Percentiles rank a stretch among this genome's conserved stretches.
Evolutionary conservation across 2,113 vertebrate species (phyloP).

Genomic region (Synchiropus splendidus): DNA sequence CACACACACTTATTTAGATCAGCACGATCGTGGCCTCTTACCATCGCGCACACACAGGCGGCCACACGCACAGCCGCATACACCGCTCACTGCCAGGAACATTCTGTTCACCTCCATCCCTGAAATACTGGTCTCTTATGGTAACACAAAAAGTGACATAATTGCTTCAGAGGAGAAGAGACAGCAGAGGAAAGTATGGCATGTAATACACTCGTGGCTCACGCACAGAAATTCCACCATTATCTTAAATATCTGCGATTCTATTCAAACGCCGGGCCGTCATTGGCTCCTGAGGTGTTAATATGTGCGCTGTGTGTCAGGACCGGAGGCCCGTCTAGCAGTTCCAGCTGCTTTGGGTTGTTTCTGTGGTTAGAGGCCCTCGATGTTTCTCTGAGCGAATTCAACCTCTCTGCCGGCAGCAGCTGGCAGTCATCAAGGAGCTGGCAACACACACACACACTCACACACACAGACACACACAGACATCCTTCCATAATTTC

Average conservation of each 20-base stretch:
- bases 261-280: constrained; percentile 15
- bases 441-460: constrained; percentile 26
- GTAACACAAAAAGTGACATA: constrained; percentile 43
- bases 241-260: constrained; percentile 11
- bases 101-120: constrained; percentile 53
- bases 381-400: constrained; percentile 47
- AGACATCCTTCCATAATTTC: constrained; percentile 50
- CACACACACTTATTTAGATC: background rate
- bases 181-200: constrained; percentile 23
- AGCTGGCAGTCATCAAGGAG: constrained; percentile 61
- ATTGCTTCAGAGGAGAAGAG: constrained; percentile 19
- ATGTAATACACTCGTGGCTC: constrained; percentile 11
- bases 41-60: constrained; percentile 10
- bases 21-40: constrained; percentile 3
- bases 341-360: constrained; percentile 53
- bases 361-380: constrained; percentile 58
- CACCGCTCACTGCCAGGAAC: constrained; percentile 42
- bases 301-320: constrained; percentile 43
- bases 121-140: constrained; percentile 32
- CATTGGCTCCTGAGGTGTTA: constrained; percentile 42
- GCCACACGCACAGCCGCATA: constrained; percentile 11
- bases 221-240: background rate
- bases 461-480: constrained; percentile 23
- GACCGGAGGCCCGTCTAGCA: constrained; percentile 43
- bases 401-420: constrained; percentile 52